Evolutionary conservation across 2,797 vertebrate genomes (phyloP).

Genomic region (Girardinus metallicus): DNA sequence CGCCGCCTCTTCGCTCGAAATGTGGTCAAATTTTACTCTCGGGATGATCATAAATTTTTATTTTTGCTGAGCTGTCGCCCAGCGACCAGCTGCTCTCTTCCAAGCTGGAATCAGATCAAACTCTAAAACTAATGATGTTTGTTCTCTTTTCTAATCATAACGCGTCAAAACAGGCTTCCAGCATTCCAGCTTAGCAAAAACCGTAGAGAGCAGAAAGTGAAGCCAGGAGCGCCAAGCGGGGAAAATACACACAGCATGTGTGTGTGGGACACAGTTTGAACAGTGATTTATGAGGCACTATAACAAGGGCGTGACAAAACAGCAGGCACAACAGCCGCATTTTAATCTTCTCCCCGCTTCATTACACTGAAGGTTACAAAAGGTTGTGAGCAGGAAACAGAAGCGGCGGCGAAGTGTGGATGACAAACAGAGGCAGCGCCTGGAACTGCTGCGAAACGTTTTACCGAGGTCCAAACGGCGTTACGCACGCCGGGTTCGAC

Average conservation of each 20-base stretch:
- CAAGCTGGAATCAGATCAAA: constrained; percentile 8
- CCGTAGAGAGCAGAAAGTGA: neutral
- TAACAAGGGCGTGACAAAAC: neutral
- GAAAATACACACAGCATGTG: constrained; percentile 9
- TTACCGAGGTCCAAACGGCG: neutral
- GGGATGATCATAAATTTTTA: constrained; percentile 15
- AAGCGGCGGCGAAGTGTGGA: neutral
- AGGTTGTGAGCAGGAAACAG: constrained; percentile 5
- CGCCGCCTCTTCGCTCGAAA: neutral
- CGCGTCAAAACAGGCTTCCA: neutral
- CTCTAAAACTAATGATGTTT: neutral
- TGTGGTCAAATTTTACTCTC: constrained; percentile 20
- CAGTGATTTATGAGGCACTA: constrained; percentile 23
- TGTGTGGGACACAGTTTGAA: neutral
- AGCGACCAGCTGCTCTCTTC: constrained; percentile 11
- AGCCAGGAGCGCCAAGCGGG: neutral
- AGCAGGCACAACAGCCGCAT: constrained; percentile 15
- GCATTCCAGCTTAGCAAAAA: neutral
- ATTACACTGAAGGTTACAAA: constrained; percentile 2
- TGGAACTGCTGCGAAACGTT: neutral
- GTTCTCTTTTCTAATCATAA: neutral
- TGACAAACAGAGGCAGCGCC: neutral
- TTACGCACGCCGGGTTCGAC: neutral
- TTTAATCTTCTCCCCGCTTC: constrained; percentile 25
- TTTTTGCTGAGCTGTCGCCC: constrained; percentile 11